A percentile compares a stretch with the other conserved stretches of the same genome.
phyloP scores from a whole-genome alignment of 2,113 vertebrate species.

The Eira barbara region DNA sequence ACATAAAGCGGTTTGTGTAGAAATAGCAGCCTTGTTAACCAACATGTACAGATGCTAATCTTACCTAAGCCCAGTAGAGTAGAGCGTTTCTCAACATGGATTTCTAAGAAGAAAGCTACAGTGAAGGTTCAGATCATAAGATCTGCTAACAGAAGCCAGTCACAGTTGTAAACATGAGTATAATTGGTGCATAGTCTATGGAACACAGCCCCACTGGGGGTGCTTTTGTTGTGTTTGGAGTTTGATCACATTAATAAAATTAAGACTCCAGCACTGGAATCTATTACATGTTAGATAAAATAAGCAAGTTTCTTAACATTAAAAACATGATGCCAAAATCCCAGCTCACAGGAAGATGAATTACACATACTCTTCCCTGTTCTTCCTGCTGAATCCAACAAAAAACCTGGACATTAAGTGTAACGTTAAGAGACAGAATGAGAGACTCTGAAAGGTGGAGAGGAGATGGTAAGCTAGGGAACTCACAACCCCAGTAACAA shows the following conservation, averaged over 20 bases:
- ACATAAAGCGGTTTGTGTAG: slow-evolving; percentile 42
- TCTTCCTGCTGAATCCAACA: not conserved
- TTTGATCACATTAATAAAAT: slow-evolving; percentile 9
- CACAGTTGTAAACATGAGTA: not conserved
- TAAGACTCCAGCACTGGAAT: not conserved
- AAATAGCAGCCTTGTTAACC: slow-evolving; percentile 49
- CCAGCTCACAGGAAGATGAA: not conserved
- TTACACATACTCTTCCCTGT: not conserved
- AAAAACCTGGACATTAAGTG: not conserved
- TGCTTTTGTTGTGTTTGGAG: not conserved
- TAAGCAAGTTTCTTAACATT: not conserved
- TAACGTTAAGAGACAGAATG: not conserved
- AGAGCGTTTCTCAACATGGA: not conserved
- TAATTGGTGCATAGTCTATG: not conserved
- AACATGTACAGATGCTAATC: slow-evolving; percentile 57
- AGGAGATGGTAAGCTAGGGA: not conserved
- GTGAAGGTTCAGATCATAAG: not conserved
- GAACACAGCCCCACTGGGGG: not conserved
- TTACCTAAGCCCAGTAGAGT: not conserved
- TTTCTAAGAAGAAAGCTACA: slow-evolving; percentile 40
- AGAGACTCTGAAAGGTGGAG: not conserved
- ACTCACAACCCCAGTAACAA: not conserved
- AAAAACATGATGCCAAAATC: not conserved
- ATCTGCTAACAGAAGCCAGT: slow-evolving; percentile 10
- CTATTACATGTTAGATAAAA: not conserved